Base-by-base conservation (phyloP, 2,888 invertebrate species). In the Maniola hyperantus region DNA sequence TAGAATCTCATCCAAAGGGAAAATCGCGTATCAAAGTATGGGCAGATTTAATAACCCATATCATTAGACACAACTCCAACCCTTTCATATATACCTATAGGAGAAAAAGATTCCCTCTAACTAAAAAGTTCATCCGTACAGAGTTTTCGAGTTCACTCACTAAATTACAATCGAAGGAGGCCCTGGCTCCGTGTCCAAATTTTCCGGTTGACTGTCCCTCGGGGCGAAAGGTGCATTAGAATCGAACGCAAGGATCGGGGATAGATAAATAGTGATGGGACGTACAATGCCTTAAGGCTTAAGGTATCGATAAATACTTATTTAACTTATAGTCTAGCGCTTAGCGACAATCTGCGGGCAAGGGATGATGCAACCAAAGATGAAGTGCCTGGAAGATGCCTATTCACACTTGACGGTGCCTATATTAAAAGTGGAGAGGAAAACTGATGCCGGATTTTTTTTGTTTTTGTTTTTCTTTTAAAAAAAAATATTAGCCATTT, bases 121-220 rank as follows among this genome's bases (percentile, higher is more conserved):
- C 18, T 51, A 44, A 34, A 34, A 65, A 59, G 34, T 59, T 59
- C n/a, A n/a, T 65, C 44, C 20, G 33, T 20, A 20, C n/a, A 26
- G 11, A 61, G 18, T 15, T 58, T 50, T 26, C n/a, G 18, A 51
- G 65, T 26, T 11, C 33, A 4, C 33, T 48, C 18, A 48, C 48
- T 46, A 46, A 33, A 33, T 33, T 53, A n/a, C 11, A 55, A 48
- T 55, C 55, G 54, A n/a, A 65, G 10, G 34, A 65, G 53, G 39
- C 53, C 53, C 15, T 51, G 63, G 15, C 39, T 58, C 34, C 53
- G 53, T 55, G 66, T 71, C 71, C 67, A 73, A 77, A 74, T 78
- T 77, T 76, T 74, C 76, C 73, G 73, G 73, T 64, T 69, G 74
- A 76, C 80, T 82, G 81, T 83, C 84, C 83, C 82, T 65, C 60